phyloP scores from a whole-genome alignment of 2,797 vertebrate species.

The Chanos chanos region DNA sequence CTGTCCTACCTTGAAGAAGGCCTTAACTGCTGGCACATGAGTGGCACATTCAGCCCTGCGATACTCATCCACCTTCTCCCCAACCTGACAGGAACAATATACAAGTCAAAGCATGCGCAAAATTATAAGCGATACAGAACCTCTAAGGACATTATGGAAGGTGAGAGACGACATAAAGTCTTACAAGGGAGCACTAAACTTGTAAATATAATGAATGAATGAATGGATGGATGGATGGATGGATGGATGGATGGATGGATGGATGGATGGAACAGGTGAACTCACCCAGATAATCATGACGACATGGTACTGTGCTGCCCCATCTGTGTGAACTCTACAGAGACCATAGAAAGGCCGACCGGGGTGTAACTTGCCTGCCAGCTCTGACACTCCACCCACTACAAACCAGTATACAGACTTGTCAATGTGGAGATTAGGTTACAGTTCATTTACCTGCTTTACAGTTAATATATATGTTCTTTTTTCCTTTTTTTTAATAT shows the following conservation, averaged over 20 bases:
- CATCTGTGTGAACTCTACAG: slow-evolving; percentile 25
- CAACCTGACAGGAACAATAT: slow-evolving; percentile 34
- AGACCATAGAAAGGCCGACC: slow-evolving; percentile 38
- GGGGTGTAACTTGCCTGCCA: slow-evolving; percentile 37
- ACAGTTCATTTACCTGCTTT: too few relatives aligned
- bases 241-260: background rate
- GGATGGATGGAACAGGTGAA: background rate
- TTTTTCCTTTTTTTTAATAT: background rate
- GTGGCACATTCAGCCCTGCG: slow-evolving; percentile 35
- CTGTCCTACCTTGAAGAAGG: slow-evolving; percentile 51
- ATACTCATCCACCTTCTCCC: slow-evolving; percentile 35
- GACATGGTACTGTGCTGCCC: slow-evolving; percentile 8
- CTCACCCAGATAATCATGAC: slow-evolving; percentile 48
- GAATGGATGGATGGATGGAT: background rate
- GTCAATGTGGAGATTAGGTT: background rate
- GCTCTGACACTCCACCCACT: slow-evolving; percentile 40
- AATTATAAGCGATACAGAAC: too few relatives aligned
- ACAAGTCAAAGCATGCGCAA: too few relatives aligned
- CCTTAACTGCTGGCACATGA: slow-evolving; percentile 42
- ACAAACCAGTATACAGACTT: background rate
- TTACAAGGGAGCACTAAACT: background rate
- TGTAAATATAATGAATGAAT: background rate
- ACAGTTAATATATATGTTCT: too few relatives aligned
- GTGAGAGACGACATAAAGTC: too few relatives aligned
- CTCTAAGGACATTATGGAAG: too few relatives aligned